Base-by-base conservation (phyloP, 2,113 vertebrate species). In the Hemicordylus capensis region DNA sequence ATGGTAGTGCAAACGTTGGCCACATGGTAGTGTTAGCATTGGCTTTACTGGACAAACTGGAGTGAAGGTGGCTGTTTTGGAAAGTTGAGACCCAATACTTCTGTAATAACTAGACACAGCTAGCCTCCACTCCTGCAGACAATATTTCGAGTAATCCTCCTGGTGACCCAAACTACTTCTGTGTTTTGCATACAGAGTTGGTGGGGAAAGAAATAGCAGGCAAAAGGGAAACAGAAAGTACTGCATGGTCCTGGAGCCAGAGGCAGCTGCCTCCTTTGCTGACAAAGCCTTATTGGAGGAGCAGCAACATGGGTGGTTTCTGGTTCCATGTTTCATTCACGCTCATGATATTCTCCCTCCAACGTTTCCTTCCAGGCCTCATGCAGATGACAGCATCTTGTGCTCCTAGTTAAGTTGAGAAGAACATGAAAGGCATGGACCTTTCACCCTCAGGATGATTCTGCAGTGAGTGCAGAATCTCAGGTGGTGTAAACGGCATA, bases 1-100 rank as follows among this genome's bases (percentile, higher is more conserved):
- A 0, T 31, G 78, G 22, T 0, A 2, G 0, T 56, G 0, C 67
- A 44, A n/a, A n/a, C n/a, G n/a, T n/a, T n/a, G n/a, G n/a, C n/a
- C n/a, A n/a, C 42, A 0, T 31, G 76, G 22, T 0, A 3, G 0
- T 58, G 1, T 76, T 34, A 19, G 11, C 54, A 17, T 20, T 42
- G 8, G 4, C 74, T 31, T 31, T 80, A 24, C 26, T 61, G 64
- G 11, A 22, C 7, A 24, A 44, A 44, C 26, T 69, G 74, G 48
- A 39, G 37, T 34, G 26, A 10, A 56, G 14, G 6, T 37, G 6
- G 17, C 26, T 67, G 14, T 12, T 12, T 77, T 15, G 4, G 67
- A 42, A 37, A 3, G 3, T 58, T 46, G 19, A n/a, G 44, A 22
- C 7, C 12, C 19, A 59, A 3, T 59, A 37, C 14, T 34, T 70